phyloP scores from a whole-genome alignment of 2,113 vertebrate genomes.

The Beaufortia kweichowensis region DNA sequence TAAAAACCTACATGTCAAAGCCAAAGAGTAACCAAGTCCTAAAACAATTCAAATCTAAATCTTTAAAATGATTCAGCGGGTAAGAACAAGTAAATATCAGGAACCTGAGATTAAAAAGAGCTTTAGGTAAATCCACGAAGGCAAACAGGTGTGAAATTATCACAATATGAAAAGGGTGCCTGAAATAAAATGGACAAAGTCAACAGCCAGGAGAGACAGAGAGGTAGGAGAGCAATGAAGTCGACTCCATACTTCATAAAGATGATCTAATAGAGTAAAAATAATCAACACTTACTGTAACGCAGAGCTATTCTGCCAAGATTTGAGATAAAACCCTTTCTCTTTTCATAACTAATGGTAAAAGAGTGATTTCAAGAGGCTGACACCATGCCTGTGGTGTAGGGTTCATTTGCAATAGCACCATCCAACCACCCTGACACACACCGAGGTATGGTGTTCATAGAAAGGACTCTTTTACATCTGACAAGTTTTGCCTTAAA shows the following conservation, averaged over 20 bases:
- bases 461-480: background rate
- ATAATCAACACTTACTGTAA: constrained; percentile 22
- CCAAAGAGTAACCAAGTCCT: constrained; percentile 18
- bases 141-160: constrained; percentile 35
- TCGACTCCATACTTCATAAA: constrained; percentile 24
- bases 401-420: constrained; percentile 35
- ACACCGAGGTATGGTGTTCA: constrained; percentile 38
- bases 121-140: constrained; percentile 36
- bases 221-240: background rate
- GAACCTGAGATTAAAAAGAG: constrained; percentile 43
- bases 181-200: background rate
- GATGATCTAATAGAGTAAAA: constrained; percentile 20
- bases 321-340: background rate
- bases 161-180: constrained; percentile 17
- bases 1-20: constrained; percentile 5
- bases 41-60: constrained; percentile 17
- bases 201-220: constrained; percentile 9
- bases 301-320: background rate
- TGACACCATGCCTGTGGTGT: background rate
- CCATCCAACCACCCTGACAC: constrained; percentile 29
- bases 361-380: background rate
- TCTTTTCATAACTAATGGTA: background rate
- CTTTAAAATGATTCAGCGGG: constrained; percentile 23
- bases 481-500: constrained; percentile 15
- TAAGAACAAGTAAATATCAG: constrained; percentile 25